Conservation (phyloP, 2,113 vertebrate species). For the Mesocricetus auratus region DNA sequence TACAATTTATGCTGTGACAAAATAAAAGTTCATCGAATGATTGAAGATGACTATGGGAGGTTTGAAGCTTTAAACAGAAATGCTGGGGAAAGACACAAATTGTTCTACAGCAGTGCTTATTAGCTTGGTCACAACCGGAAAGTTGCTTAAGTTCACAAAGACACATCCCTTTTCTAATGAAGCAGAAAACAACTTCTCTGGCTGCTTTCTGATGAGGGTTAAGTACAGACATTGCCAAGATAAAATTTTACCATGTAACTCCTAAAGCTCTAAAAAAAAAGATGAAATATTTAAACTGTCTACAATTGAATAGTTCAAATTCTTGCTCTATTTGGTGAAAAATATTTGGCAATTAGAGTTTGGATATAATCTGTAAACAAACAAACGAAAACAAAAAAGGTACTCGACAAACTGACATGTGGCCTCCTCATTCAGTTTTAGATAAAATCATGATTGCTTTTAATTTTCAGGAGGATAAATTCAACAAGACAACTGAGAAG, state of each 20-base stretch:
- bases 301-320: constrained; percentile 1
- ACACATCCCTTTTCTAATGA: not conserved
- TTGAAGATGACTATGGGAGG: not conserved
- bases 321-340: not conserved
- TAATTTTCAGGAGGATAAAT: constrained; percentile 68
- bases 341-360: not conserved
- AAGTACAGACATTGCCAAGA: not conserved
- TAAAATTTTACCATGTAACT: not conserved
- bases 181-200: not conserved
- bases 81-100: not conserved
- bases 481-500: constrained; percentile 63
- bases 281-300: not conserved
- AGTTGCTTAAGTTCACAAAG: not conserved
- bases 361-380: not conserved
- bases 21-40: not conserved
- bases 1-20: not conserved
- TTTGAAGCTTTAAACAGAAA: not conserved
- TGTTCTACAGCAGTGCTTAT: not conserved
- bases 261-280: not conserved
- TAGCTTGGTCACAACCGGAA: not conserved
- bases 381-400: too few species aligned
- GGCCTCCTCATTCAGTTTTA: not conserved
- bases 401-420: not conserved
- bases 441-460: not conserved
- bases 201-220: not conserved